Evolutionary conservation across 2,113 vertebrate genomes (phyloP).

Genomic region (Triplophysa rosa): DNA sequence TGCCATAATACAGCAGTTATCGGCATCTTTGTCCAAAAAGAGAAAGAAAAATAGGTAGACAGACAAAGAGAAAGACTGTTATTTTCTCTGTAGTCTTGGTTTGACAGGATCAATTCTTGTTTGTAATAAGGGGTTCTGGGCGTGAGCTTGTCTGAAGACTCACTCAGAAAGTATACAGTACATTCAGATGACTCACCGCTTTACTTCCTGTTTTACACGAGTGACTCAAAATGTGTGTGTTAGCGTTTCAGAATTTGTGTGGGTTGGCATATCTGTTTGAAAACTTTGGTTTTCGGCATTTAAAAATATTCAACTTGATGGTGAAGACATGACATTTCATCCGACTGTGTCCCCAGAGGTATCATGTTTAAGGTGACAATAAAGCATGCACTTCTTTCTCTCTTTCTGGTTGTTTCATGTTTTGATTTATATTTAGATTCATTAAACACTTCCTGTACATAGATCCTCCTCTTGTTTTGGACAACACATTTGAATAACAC

Average conservation of each 20-base stretch:
- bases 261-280: constrained; percentile 3
- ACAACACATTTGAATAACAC: too few relatives aligned
- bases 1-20: constrained; percentile 23
- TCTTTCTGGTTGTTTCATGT: not conserved
- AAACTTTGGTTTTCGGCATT: constrained; percentile 8
- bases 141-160: constrained; percentile 25
- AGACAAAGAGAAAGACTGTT: constrained; percentile 11
- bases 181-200: constrained; percentile 25
- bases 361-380: constrained; percentile 11
- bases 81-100: constrained; percentile 31
- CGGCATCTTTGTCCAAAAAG: constrained; percentile 2
- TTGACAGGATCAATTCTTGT: constrained; percentile 36
- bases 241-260: not conserved
- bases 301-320: not conserved
- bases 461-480: too few relatives aligned
- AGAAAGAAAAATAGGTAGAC: not conserved
- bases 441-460: too few relatives aligned
- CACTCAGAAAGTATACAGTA: constrained; percentile 5
- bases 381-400: not conserved
- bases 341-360: not conserved
- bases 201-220: not conserved
- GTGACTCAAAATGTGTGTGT: not conserved
- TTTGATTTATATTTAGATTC: too few relatives aligned
- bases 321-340: constrained; percentile 18
- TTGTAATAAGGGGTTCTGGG: constrained; percentile 38